Conservation (phyloP, 2,888 invertebrate genomes). For the Chrysotoxum bicinctum region DNA sequence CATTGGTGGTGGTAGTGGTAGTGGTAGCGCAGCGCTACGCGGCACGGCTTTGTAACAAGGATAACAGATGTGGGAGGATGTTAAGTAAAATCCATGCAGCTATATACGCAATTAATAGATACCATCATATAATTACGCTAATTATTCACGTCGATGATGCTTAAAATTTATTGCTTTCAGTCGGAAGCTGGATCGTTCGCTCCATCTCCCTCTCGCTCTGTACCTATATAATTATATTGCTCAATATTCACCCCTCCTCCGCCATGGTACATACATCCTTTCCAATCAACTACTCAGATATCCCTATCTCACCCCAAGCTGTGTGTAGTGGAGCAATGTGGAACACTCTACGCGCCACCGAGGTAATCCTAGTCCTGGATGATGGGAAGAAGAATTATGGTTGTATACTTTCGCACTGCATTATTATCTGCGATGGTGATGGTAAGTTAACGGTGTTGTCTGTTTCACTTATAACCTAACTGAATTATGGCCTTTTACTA, state of each 20-base stretch:
- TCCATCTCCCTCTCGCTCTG: background rate
- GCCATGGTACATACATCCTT: too few relatives aligned
- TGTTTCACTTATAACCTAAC: conserved; percentile 64
- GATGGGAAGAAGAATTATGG: background rate
- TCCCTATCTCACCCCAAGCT: background rate
- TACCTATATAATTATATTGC: too few relatives aligned
- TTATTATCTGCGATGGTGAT: background rate
- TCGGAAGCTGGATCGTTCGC: conserved; percentile 51
- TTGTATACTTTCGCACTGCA: background rate
- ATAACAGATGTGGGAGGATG: conserved; percentile 54
- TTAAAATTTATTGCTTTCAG: conserved; percentile 69
- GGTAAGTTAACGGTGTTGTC: conserved; percentile 19
- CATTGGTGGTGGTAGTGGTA: background rate
- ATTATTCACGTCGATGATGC: conserved; percentile 73
- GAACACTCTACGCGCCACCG: conserved; percentile 29
- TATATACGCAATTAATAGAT: conserved; percentile 69
- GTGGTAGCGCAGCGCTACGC: background rate
- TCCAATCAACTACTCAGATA: conserved; percentile 27
- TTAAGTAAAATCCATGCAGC: conserved; percentile 64
- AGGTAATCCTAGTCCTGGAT: conserved; percentile 42
- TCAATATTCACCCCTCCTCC: background rate
- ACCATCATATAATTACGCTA: conserved; percentile 71
- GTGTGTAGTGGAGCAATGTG: conserved; percentile 21
- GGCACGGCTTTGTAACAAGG: conserved; percentile 39
- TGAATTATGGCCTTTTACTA: conserved; percentile 61